Conservation (phyloP, 2,888 invertebrate species). For the Trissoscelio sp. region DNA sequence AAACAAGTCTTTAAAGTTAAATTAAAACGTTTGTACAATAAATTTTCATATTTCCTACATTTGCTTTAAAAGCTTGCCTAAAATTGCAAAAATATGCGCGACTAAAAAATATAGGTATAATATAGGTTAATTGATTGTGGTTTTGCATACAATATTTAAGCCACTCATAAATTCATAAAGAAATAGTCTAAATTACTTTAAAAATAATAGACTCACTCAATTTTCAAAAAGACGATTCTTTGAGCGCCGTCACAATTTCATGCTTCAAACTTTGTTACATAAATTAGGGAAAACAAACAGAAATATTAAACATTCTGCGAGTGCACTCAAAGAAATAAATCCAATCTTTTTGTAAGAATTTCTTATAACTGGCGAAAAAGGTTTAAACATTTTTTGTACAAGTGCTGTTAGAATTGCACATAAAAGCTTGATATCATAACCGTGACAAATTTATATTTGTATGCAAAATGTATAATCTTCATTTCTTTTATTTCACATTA, state of each 20-base stretch:
- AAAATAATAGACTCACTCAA: not conserved
- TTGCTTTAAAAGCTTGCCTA: no score
- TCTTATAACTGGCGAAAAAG: not conserved
- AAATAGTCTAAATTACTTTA: not conserved
- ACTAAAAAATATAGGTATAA: no score
- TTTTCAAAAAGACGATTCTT: not conserved
- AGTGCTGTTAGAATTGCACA: not conserved
- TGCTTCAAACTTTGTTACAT: conserved; percentile 11
- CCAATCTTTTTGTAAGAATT: conserved; percentile 15
- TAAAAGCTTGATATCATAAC: not conserved
- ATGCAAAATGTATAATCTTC: no score
- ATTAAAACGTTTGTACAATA: no score
- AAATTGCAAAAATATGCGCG: no score
- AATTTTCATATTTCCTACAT: no score
- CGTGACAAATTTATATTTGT: no score
- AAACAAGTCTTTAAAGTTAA: no score
- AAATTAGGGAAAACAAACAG: conserved; percentile 24
- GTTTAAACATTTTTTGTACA: not conserved
- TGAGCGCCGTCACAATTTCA: conserved; percentile 12
- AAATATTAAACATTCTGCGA: conserved; percentile 32
- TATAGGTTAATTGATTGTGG: not conserved
- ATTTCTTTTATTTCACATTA: no score
- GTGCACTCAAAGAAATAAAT: not conserved
- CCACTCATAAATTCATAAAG: not conserved
- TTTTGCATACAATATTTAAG: not conserved